These are phyloP conservation scores for Iselma pallidipennis DNA, from an alignment of 2,888 invertebrate species.

Conservation along the genomic window DNA sequence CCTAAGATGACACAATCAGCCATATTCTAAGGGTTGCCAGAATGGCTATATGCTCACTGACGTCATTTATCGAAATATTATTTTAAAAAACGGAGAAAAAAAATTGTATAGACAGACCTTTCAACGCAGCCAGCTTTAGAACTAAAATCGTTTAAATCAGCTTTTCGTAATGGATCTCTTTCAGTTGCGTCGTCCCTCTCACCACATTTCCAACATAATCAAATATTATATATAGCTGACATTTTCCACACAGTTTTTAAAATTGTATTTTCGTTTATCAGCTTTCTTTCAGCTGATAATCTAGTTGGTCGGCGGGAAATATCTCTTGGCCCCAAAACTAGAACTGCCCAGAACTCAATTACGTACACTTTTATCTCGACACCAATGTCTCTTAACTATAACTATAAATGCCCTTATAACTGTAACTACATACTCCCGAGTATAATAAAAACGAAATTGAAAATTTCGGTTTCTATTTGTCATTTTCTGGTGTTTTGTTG, in stretches of 20 bases:
- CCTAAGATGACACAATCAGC: constrained; percentile 45
- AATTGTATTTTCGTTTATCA: constrained; percentile 50
- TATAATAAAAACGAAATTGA: background rate
- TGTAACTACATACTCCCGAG: no score
- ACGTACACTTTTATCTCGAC: constrained; percentile 18
- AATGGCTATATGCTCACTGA: constrained; percentile 50
- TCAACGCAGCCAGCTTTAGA: constrained; percentile 38
- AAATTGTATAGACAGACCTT: constrained; percentile 32
- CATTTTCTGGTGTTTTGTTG: background rate
- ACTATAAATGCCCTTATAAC: background rate
- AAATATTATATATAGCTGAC: constrained; percentile 48
- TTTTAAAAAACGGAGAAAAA: constrained; percentile 39
- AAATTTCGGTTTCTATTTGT: background rate
- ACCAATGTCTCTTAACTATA: background rate
- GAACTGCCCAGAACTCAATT: constrained; percentile 15
- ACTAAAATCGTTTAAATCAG: constrained; percentile 46
- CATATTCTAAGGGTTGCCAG: constrained; percentile 45
- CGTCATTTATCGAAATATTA: constrained; percentile 50
- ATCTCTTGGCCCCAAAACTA: constrained; percentile 20
- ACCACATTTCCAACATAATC: no score
- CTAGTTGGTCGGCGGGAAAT: constrained; percentile 24
- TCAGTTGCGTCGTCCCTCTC: constrained; percentile 33
- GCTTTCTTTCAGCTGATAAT: constrained; percentile 29
- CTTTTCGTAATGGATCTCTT: constrained; percentile 34
- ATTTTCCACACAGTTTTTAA: constrained; percentile 51